Conservation (phyloP, 2,797 vertebrate species). For the Thaleichthys pacificus region DNA sequence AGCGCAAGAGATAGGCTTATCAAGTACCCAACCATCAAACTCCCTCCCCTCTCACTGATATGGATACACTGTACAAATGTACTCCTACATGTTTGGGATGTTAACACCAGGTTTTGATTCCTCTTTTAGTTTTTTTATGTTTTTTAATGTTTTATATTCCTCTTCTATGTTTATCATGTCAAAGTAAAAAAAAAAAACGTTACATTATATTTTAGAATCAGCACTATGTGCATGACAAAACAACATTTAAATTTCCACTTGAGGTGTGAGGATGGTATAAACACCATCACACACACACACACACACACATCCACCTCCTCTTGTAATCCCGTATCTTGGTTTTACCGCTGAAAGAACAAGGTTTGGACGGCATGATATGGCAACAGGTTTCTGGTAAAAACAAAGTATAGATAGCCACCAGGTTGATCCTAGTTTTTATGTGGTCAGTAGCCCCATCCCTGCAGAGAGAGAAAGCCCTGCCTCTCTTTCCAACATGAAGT, state of each 20-base stretch:
- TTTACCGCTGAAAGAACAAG: constrained; percentile 39
- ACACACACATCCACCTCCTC: not conserved
- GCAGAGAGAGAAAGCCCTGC: constrained; percentile 10
- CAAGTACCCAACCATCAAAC: constrained; percentile 56
- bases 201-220: constrained; percentile 17
- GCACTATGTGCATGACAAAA: too few species aligned
- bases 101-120: constrained; percentile 46
- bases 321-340: constrained; percentile 16
- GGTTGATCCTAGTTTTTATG: constrained; percentile 27
- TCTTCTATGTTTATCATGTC: constrained; percentile 34
- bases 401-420: constrained; percentile 31
- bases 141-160: constrained; percentile 40
- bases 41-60: not conserved
- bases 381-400: constrained; percentile 39
- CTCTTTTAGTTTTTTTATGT: constrained; percentile 29
- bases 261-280: not conserved
- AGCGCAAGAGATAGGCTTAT: constrained; percentile 64
- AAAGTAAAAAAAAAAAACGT: constrained; percentile 1
- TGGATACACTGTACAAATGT: constrained; percentile 13
- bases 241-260: not conserved
- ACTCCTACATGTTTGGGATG: constrained; percentile 31
- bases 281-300: constrained; percentile 10
- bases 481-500: constrained; percentile 19
- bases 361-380: constrained; percentile 33
- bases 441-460: constrained; percentile 32